Conservation (phyloP, 2,797 vertebrate species). For the Rhinoraja longicauda region DNA sequence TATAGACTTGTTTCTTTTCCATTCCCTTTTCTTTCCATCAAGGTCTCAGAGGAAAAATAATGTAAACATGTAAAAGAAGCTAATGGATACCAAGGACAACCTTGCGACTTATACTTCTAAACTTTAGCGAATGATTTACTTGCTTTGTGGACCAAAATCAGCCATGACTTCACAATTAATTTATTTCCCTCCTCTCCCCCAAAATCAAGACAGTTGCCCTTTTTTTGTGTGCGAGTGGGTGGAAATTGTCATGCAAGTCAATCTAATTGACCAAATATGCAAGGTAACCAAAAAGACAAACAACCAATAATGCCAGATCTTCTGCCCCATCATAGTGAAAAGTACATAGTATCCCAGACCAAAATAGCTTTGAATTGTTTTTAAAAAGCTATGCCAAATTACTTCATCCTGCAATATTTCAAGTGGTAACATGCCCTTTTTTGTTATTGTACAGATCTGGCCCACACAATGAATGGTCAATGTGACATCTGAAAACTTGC, state of each 20-base stretch:
- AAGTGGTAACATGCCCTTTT: not conserved
- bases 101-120: not conserved
- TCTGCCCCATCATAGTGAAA: not conserved
- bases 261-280: too few species aligned
- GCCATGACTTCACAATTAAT: too few species aligned
- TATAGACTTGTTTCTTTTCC: not conserved
- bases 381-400: not conserved
- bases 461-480: too few species aligned
- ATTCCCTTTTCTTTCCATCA: not conserved
- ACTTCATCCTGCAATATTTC: too few species aligned
- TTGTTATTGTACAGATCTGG: not conserved
- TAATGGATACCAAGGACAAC: not conserved
- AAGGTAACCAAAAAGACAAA: not conserved
- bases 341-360: not conserved
- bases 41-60: not conserved
- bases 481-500: not conserved
- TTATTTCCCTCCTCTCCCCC: too few species aligned
- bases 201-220: not conserved
- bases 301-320: too few species aligned
- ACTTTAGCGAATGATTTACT: too few species aligned
- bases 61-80: not conserved
- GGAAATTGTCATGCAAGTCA: too few species aligned
- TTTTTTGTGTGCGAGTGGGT: not conserved
- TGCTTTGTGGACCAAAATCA: too few species aligned
- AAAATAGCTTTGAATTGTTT: not conserved